Evolutionary conservation across 2,888 invertebrate genomes (phyloP), one percentile per base, ranked within the genome.

Genomic region (Nebria salina): DNA sequence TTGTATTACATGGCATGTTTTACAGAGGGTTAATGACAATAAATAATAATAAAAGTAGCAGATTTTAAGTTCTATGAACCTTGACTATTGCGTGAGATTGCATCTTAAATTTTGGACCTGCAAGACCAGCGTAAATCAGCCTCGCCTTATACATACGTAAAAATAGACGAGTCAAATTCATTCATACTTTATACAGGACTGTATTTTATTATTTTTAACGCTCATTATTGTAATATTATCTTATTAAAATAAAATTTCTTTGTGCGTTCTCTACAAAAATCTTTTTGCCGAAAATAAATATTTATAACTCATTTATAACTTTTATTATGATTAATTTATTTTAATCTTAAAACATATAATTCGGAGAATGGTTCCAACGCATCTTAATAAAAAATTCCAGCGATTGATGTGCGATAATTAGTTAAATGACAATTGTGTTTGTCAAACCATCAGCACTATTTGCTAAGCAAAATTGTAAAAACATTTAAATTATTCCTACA

Each of bases 341-440:
- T 74, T 64, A 75, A 26, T 54, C 43, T 0, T 54, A 74, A 74
- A 43, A 74, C 64, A 74, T 8, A 8, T 54, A 41, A 34, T 72
- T 72, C 41, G 43, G 11, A n/a, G 20, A 54, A 64, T 54, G 54
- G 13, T 54, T 13, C 54, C 54, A 54, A 54, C 54, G 4, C 54
- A 54, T 11, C 13, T 54, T 13, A 54, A 54, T 3, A 54, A 54
- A 54, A 54, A 54, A 13, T 54, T 13, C 6, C 7, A 54, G 13
- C 8, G 8, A 54, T 11, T 54, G 7, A 54, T 54, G 54, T 11
- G 4, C 7, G 54, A 13, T 54, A 54, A 54, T 54, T 3, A 54
- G 54, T 54, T 54, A 54, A 13, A 11, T 54, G 54, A 54, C 54
- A 54, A 11, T 1, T 54, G 54, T 54, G 54, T 54, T 54, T 54